Conservation (phyloP, 37 sponge, comb jelly and placozoan species). For the Geodia barretti region DNA sequence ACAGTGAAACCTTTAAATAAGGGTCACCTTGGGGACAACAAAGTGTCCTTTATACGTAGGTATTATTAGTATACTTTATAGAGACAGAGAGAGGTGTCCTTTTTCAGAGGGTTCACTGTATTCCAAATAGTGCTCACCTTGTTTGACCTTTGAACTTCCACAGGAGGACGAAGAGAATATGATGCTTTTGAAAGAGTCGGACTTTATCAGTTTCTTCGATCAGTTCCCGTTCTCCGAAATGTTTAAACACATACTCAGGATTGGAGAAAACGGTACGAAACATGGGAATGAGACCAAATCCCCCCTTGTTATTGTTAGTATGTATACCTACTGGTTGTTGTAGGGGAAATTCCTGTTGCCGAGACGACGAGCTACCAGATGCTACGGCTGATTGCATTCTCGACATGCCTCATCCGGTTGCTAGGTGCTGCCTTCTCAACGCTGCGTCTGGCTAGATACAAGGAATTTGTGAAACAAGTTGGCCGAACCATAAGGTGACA, state of each 20-base stretch:
- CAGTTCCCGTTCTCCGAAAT: slow-evolving; percentile 89
- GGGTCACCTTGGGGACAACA: too few relatives aligned
- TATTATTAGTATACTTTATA: not conserved
- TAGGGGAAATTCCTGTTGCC: slow-evolving; percentile 56
- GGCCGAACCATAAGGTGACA: slow-evolving; percentile 79
- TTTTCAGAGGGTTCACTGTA: too few relatives aligned
- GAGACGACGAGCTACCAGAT: slow-evolving; percentile 51
- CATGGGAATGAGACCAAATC: too few relatives aligned
- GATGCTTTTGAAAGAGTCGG: slow-evolving; percentile 75
- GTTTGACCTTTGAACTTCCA: not conserved
- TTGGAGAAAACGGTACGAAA: slow-evolving; percentile 36
- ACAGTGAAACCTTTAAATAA: too few relatives aligned
- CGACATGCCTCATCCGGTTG: slow-evolving; percentile 77
- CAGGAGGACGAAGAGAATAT: slow-evolving; percentile 25
- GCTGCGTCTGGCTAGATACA: slow-evolving; percentile 67
- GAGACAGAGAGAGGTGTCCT: not conserved
- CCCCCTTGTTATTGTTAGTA: too few relatives aligned
- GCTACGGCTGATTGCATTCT: slow-evolving; percentile 81
- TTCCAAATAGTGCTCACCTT: too few relatives aligned
- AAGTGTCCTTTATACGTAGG: too few relatives aligned
- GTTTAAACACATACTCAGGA: slow-evolving; percentile 73
- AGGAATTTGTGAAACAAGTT: slow-evolving; percentile 81
- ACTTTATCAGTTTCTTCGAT: slow-evolving; percentile 79
- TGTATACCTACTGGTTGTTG: too few relatives aligned
- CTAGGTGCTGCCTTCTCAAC: slow-evolving; percentile 84